These are phyloP conservation scores for Chrysoperla carnea DNA, from an alignment of 1,140 invertebrate genomes.

Conservation along the genomic window DNA sequence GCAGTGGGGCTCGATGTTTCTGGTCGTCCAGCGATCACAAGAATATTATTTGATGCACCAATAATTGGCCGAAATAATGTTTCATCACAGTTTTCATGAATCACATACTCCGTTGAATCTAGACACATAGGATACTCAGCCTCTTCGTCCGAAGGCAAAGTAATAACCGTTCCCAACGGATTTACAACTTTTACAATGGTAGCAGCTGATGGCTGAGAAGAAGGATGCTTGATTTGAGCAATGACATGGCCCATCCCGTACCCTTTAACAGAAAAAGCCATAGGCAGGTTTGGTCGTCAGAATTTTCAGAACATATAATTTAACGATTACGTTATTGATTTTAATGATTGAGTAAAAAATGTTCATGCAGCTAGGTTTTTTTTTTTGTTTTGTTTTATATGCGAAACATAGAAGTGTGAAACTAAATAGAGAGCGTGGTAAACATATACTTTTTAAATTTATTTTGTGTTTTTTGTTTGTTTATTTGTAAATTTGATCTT, in stretches of 20 bases:
- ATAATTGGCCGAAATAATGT: constrained; percentile 38
- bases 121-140: constrained; percentile 21
- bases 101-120: constrained; percentile 28
- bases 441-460: too few species aligned
- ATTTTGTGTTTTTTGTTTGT: too few species aligned
- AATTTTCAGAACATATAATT: constrained; percentile 12
- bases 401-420: too few species aligned
- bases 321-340: too few species aligned
- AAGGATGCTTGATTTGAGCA: constrained; percentile 2
- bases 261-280: constrained; percentile 58
- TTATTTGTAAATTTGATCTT: too few species aligned
- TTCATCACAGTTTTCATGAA: constrained; percentile 42
- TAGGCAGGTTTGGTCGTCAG: constrained; percentile 38
- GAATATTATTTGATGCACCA: not conserved
- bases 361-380: too few species aligned
- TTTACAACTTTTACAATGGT: constrained; percentile 48
- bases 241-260: constrained; percentile 27
- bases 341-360: too few species aligned
- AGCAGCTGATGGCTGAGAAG: constrained; percentile 10
- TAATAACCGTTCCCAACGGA: constrained; percentile 49
- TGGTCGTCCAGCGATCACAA: not conserved
- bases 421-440: too few species aligned
- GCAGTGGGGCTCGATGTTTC: not conserved
- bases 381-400: too few species aligned
- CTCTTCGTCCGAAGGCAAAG: constrained; percentile 30